These are phyloP conservation scores for Saccostrea glomerata DNA, from an alignment of 1,140 invertebrate genomes.

Conservation along the genomic window DNA sequence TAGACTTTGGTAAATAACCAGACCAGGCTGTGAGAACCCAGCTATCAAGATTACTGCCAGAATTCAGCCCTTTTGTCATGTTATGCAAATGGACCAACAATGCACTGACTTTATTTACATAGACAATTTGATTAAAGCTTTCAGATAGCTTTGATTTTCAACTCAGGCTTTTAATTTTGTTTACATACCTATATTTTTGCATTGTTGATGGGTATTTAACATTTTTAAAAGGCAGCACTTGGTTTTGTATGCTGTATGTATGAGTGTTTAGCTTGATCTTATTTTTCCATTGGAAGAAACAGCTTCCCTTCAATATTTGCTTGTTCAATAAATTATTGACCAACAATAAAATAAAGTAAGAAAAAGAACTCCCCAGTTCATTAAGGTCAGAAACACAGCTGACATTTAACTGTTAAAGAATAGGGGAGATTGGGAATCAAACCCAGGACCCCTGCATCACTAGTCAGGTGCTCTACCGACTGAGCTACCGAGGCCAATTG, in stretches of 20 bases:
- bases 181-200: constrained; percentile 23
- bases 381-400: background rate
- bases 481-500: too few relatives aligned
- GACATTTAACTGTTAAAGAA: too few relatives aligned
- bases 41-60: background rate
- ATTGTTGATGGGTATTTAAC: constrained; percentile 36
- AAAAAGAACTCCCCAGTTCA: background rate
- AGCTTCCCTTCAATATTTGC: background rate
- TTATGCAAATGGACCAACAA: constrained; percentile 12
- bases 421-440: too few relatives aligned
- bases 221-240: constrained; percentile 1
- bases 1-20: background rate
- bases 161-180: constrained; percentile 32
- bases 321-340: background rate
- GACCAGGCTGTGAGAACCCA: background rate
- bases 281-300: background rate
- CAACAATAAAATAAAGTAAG: background rate
- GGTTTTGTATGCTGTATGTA: background rate
- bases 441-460: too few relatives aligned
- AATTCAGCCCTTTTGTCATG: background rate
- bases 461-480: too few relatives aligned
- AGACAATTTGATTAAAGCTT: constrained; percentile 26
- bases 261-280: background rate
- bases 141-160: constrained; percentile 31
- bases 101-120: constrained; percentile 27